Percentiles rank a stretch among this genome's conserved stretches.
These are phyloP conservation scores for Amphiura filiformis DNA, from an alignment of 35 echinoderm and acorn worm genomes.

Conservation along the genomic window DNA sequence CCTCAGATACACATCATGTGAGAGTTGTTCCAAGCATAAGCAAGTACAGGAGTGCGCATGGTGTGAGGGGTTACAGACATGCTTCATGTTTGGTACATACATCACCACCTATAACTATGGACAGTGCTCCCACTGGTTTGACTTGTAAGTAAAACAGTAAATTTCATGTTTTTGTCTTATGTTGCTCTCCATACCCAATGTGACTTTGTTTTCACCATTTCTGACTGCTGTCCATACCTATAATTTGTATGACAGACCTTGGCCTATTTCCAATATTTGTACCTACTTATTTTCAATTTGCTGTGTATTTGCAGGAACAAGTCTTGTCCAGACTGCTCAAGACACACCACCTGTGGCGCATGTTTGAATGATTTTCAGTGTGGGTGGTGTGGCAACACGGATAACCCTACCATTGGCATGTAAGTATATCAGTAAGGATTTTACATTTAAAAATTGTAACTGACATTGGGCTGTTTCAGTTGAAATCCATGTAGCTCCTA, in stretches of 20 bases:
- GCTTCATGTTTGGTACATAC: conserved; percentile 68
- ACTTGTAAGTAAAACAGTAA: conserved; percentile 10
- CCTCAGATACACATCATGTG: too few species aligned
- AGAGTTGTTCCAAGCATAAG: conserved; percentile 54
- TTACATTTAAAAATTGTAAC: too few species aligned
- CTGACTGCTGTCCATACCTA: too few species aligned
- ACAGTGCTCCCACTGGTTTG: conserved; percentile 92
- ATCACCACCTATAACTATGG: conserved; percentile 69
- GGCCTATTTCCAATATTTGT: too few species aligned
- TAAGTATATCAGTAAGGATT: conserved; percentile 44
- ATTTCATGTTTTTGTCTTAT: neutral
- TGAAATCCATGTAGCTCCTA: too few species aligned
- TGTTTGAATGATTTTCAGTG: conserved; percentile 85
- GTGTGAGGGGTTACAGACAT: conserved; percentile 51
- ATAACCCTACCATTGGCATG: conserved; percentile 61
- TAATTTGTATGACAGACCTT: too few species aligned
- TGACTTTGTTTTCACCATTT: too few species aligned
- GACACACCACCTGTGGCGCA: conserved; percentile 40
- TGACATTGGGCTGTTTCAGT: too few species aligned
- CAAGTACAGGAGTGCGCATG: conserved; percentile 63
- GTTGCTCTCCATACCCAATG: too few species aligned
- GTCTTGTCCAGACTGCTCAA: conserved; percentile 50
- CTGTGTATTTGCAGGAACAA: conserved; percentile 19
- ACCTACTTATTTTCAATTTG: too few species aligned
- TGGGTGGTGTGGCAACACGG: conserved; percentile 84